Conservation (phyloP, 2,888 invertebrate genomes). For the Drosophila emarginata region DNA sequence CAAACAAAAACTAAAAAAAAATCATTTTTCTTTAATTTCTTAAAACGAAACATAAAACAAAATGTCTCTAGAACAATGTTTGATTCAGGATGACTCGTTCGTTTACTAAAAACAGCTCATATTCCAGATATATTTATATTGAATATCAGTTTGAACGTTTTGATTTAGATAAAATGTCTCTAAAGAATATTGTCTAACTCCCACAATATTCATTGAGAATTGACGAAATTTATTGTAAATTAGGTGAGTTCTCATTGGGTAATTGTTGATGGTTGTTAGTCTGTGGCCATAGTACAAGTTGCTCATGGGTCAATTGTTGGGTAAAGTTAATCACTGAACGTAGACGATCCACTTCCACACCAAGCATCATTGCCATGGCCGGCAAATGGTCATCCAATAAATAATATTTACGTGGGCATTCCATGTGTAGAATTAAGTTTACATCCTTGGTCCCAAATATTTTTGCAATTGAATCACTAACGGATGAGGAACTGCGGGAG, state of each 20-base stretch:
- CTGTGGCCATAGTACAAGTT: constrained; percentile 35
- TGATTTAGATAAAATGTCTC: background rate
- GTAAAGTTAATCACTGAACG: constrained; percentile 53
- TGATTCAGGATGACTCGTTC: background rate
- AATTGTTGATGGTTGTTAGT: background rate
- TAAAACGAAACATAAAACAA: background rate
- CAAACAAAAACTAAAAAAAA: constrained; percentile 25
- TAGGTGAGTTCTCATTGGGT: constrained; percentile 13
- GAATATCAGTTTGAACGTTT: background rate
- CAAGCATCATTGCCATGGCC: constrained; percentile 64
- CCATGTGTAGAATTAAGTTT: constrained; percentile 57
- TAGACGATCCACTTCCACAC: constrained; percentile 59
- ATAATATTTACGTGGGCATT: constrained; percentile 54
- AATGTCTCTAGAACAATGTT: background rate
- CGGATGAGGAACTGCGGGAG: constrained; percentile 42
- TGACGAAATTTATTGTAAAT: background rate
- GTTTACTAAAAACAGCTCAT: background rate
- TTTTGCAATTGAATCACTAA: constrained; percentile 72
- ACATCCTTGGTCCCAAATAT: constrained; percentile 69
- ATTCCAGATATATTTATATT: background rate
- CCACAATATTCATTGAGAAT: no score
- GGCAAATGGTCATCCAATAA: constrained; percentile 67
- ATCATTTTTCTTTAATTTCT: constrained; percentile 1
- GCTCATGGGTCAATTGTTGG: constrained; percentile 46
- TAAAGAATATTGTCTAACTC: no score